Conservation (phyloP, 2,888 invertebrate genomes). For the Lysandra bellargus region DNA sequence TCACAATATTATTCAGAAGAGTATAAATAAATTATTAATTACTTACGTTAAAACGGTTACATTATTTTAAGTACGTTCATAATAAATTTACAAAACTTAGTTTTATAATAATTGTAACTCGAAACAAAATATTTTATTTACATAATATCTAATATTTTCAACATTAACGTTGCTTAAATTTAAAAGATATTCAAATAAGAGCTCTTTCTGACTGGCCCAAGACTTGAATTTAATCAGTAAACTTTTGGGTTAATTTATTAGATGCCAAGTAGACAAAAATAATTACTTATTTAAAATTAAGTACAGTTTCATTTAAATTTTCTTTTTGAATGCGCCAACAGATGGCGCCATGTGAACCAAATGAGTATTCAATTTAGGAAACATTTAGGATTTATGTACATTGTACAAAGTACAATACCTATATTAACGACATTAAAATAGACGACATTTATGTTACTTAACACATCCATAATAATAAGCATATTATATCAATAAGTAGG, state of each 20-base stretch:
- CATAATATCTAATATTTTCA: neutral
- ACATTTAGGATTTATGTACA: neutral
- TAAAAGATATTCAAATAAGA: neutral
- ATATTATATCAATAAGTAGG: neutral
- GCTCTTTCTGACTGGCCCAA: constrained; percentile 4
- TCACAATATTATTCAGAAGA: constrained; percentile 49
- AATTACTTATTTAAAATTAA: neutral
- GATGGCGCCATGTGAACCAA: neutral
- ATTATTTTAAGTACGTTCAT: neutral
- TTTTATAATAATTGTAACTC: neutral
- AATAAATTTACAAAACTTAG: neutral
- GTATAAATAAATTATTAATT: constrained; percentile 42
- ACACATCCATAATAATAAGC: neutral
- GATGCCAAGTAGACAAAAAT: neutral
- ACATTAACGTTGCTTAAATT: neutral
- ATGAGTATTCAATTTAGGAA: constrained; percentile 6
- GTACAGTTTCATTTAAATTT: neutral
- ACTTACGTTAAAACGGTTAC: neutral
- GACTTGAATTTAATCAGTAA: neutral
- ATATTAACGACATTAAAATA: neutral
- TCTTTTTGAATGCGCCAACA: neutral
- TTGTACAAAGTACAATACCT: neutral
- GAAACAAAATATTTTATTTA: neutral
- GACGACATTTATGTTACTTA: neutral
- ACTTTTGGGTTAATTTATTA: neutral